phyloP scores from a whole-genome alignment of 2,113 vertebrate genomes.

The Silurus asotus region DNA sequence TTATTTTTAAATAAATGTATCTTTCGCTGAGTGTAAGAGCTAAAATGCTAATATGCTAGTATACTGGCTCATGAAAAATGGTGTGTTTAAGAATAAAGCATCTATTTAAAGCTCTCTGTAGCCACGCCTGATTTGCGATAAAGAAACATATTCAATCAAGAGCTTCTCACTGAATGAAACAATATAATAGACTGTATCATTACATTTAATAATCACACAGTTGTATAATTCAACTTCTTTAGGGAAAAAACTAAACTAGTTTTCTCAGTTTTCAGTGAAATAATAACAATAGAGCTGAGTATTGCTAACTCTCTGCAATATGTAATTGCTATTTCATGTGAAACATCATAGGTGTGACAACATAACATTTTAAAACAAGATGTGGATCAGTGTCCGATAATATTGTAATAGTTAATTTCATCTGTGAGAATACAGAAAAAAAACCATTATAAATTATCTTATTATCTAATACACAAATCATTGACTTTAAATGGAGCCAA shows the following conservation, averaged over 20 bases:
- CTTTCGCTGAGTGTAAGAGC: neutral
- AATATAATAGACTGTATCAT: neutral
- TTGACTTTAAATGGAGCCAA: conserved; percentile 47
- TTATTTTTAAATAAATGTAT: no score
- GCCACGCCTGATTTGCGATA: neutral
- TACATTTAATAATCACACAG: neutral
- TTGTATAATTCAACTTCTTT: neutral
- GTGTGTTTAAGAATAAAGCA: neutral
- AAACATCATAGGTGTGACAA: neutral
- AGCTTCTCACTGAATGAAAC: neutral
- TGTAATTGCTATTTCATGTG: neutral
- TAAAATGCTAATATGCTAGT: neutral
- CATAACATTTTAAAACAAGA: neutral
- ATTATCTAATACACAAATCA: no score
- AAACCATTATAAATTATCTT: no score
- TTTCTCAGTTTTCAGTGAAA: neutral
- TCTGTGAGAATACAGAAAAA: no score
- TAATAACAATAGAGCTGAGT: neutral
- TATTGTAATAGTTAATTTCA: neutral
- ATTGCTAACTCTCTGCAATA: neutral
- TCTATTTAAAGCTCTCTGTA: neutral
- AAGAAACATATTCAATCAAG: neutral
- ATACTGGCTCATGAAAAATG: neutral
- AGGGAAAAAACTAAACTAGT: neutral
- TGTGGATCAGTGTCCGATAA: neutral